Base-by-base conservation (phyloP, 2,888 invertebrate genomes). In the Helobdella robusta region DNA sequence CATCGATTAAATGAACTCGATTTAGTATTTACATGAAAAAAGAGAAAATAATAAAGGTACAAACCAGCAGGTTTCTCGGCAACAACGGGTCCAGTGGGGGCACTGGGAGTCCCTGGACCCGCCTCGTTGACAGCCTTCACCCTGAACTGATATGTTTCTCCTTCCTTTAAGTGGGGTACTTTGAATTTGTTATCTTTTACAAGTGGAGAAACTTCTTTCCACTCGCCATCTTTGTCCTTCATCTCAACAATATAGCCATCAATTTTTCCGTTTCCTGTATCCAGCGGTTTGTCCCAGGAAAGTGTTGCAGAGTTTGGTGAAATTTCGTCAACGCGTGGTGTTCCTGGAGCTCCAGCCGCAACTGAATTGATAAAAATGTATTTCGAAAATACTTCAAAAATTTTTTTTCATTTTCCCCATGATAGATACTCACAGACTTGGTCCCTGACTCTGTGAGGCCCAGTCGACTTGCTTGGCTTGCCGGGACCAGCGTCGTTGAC, bases 181-280 rank as follows among this genome's bases (percentile, higher is more conserved):
- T 94, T 97, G 74, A 91, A 87, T 36, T 85, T 86, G 0, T 87
- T 87, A 71, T 84, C 83, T 73, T 85, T 85, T 81, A 91, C 91
- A 1, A 93, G 85, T 0, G 86, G 84, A 32, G 66, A 58, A 32
- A 71, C 70, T 71, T 81, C 82, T 48, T 91, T 89, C 67, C 89
- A 86, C 46, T 85, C 84, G 64, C 87, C 85, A 36, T 90, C 91
- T 34, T 75, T 73, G 81, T 98, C 97, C 70, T 91, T 88, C 79
- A 97, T 97, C 80, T 99, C 98, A 66, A 99, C 86, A 89, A 92
- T 92, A 83, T 98, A 99, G 20, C 98, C 97, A 80, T 91, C 89
- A 73, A 99, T 87, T 75, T 91, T 86, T 30, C 95, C 85, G 48
- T 98, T 98, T 65, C 98, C 98, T 79, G 98, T 98, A 68, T 84